These are phyloP conservation scores for Oedothorax gibbosus DNA, from an alignment of 1,140 invertebrate genomes.

Conservation along the genomic window DNA sequence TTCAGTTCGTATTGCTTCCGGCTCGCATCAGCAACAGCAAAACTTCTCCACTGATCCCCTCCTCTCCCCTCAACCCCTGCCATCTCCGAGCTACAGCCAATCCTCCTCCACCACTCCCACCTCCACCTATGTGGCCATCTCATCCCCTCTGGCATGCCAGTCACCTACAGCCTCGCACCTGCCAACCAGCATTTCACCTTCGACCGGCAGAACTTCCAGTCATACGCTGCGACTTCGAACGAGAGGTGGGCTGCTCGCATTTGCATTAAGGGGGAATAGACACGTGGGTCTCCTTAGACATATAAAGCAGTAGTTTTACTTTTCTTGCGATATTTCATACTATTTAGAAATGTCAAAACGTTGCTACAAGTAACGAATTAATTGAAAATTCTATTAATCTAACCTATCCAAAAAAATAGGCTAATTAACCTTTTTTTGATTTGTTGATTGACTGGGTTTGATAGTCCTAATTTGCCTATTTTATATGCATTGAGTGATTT, in stretches of 20 bases:
- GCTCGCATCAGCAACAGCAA: constrained; percentile 44
- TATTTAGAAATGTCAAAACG: background rate
- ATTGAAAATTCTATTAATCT: no score
- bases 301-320: background rate
- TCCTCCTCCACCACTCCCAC: constrained; percentile 40
- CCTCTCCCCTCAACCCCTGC: constrained; percentile 58
- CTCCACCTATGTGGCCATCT: constrained; percentile 31
- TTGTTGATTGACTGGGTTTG: no score
- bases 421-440: no score
- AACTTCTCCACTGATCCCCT: constrained; percentile 54
- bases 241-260: constrained; percentile 28
- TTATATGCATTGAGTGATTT: no score
- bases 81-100: constrained; percentile 49
- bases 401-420: no score
- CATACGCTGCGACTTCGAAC: constrained; percentile 36
- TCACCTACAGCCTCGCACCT: constrained; percentile 37
- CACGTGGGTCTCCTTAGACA: no score
- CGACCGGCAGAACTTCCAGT: constrained; percentile 50
- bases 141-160: constrained; percentile 28
- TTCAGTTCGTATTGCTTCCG: constrained; percentile 60
- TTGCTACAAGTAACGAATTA: no score
- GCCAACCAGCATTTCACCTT: constrained; percentile 43
- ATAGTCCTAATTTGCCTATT: no score
- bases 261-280: no score
- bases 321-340: background rate